Evolutionary conservation across 2,797 vertebrate species (phyloP), one percentile per base, ranked within the genome.

Genomic region (Trachurus trachurus): DNA sequence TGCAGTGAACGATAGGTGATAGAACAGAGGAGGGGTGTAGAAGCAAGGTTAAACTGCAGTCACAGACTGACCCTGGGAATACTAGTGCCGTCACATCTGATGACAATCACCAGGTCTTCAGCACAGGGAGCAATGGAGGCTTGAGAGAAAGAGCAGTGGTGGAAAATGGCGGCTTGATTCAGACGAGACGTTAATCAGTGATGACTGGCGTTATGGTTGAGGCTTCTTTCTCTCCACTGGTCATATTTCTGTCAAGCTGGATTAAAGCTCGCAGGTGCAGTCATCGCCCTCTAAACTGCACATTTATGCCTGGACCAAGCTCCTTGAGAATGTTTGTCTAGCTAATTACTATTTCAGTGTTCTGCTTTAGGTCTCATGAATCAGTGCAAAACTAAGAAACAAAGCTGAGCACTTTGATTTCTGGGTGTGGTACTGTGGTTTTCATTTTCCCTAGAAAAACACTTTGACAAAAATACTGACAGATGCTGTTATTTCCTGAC

Each of bases 11-110:
- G 6, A 12, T 21, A 56, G 66, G 67, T 12, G 19, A 74, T 31
- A 53, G 80, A 82, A 83, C 66, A 74, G 70, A 75, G 73, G 47
- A 87, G 56, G 42, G 63, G 81, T 76, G 71, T 61, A 75, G 77
- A 87, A 81, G 74, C 82, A 78, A 88, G 88, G 87, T 92, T 91
- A 92, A 91, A 88, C 86, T 88, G 86, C 83, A 62, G 67, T 92
- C 80, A 80, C 67, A 67, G 78, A 66, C 66, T 81, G 88, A 91
- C 84, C 85, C 81, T 66, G 74, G 74, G 77, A 89, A 85, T 83
- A 78, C 65, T 80, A 74, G 66, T 4, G 74, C 85, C 66, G 82
- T 94, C 92, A 93, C 85, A 78, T 93, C 77, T 68, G 76, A 92
- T 92, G 84, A 93, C 80, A 84, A 68, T 90, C 81, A 88, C 59